A percentile compares a stretch with the other conserved stretches of the same genome.
These are phyloP conservation scores for Psilopogon haemacephalus DNA, from an alignment of 2,113 vertebrate genomes.

Conservation along the genomic window DNA sequence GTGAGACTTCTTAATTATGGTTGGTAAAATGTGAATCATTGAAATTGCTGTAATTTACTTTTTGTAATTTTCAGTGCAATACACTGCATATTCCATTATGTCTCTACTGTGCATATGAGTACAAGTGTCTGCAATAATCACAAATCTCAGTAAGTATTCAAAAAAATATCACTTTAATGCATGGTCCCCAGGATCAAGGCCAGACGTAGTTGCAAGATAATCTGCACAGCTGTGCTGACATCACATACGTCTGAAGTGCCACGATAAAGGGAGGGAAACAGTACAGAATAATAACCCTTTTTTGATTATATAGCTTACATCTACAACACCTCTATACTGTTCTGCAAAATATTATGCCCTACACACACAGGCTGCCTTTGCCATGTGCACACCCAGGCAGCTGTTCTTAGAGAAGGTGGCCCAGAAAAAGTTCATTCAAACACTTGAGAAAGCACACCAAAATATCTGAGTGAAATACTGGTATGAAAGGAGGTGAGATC, in stretches of 20 bases:
- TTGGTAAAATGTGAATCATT: neutral
- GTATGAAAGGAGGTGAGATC: neutral
- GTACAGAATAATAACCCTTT: neutral
- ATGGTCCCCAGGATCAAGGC: neutral
- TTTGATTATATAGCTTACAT: neutral
- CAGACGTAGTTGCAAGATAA: neutral
- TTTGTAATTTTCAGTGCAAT: neutral
- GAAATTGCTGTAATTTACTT: neutral
- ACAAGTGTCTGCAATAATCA: neutral
- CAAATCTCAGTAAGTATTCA: neutral
- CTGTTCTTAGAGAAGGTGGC: neutral
- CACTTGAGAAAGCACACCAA: neutral
- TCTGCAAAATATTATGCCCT: neutral
- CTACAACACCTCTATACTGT: neutral
- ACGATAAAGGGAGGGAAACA: neutral
- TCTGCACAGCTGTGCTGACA: neutral
- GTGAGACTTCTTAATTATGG: neutral
- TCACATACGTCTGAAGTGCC: neutral
- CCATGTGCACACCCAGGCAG: accelerated
- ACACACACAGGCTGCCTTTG: neutral
- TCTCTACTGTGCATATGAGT: neutral
- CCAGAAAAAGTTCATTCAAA: neutral
- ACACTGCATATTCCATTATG: neutral
- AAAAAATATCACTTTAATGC: neutral
- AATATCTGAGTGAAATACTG: neutral